Evolutionary conservation across 2,113 vertebrate genomes (phyloP).

Genomic region (Amazona guildingii): DNA sequence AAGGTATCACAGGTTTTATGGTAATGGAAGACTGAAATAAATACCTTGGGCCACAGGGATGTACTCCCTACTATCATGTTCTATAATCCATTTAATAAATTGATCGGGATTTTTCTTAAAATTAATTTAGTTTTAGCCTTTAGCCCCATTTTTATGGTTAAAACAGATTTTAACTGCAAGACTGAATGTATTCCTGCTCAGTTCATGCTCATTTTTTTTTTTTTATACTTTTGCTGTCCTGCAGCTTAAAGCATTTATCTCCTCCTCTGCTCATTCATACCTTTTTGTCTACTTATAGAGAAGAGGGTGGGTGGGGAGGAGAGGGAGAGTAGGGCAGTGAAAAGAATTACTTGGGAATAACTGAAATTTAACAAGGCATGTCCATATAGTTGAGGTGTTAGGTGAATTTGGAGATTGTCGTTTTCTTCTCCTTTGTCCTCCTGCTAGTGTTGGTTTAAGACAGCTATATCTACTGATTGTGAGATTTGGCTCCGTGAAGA

Average conservation of each 20-base stretch:
- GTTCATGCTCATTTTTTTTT: not conserved
- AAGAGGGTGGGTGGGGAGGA: accelerated
- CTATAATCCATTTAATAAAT: not conserved
- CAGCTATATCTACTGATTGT: not conserved
- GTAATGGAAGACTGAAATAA: not conserved
- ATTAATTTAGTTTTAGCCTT: not conserved
- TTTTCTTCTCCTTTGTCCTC: not conserved
- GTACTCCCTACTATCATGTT: not conserved
- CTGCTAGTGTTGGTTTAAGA: not conserved
- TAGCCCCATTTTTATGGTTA: not conserved
- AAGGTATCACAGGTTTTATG: not conserved
- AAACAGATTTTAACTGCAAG: not conserved
- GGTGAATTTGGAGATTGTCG: not conserved
- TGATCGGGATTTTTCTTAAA: not conserved
- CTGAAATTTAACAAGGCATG: not conserved
- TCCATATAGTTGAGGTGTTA: not conserved
- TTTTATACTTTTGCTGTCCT: not conserved
- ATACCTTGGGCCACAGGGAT: not conserved
- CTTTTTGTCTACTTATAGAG: not conserved
- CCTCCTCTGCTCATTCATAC: not conserved
- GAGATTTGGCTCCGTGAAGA: not conserved
- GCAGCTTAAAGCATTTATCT: not conserved
- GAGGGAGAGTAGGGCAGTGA: not conserved
- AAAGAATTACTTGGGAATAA: not conserved
- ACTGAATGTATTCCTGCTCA: not conserved